Base-by-base conservation (phyloP, 2,888 invertebrate genomes). In the Scaptodrosophila latifasciaeformis region DNA sequence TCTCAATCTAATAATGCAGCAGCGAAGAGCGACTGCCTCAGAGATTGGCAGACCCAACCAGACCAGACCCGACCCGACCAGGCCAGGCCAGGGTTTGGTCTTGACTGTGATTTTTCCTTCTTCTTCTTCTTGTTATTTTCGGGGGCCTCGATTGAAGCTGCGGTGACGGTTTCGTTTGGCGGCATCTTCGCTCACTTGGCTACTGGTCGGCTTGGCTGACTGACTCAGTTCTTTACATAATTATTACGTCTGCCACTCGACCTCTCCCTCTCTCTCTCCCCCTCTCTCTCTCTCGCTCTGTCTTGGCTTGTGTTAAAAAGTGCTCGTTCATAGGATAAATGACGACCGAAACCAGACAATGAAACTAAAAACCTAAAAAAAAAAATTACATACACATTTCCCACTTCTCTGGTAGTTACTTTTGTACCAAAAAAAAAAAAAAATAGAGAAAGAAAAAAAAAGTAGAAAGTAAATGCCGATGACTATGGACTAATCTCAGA, bases 391-490 rank as follows among this genome's bases (percentile, higher is more conserved):
- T 24, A 24, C 15, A 15, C 37, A 13, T 5, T 17, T 17, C 37
- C 15, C 37, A 13, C 13, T 6, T 10, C 15, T 17, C 37, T 37
- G 37, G 30, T 30, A 12, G 5, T n/a, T n/a, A n/a, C n/a, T n/a
- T n/a, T n/a, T n/a, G n/a, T n/a, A n/a, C n/a, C n/a, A n/a, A n/a
- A n/a, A n/a, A n/a, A n/a, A n/a, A n/a, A 37, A 19, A 3, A 3
- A 24, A 7, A 24, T 3, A 24, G 24, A 7, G 24, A 24, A 24
- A 24, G 24, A 24, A 7, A 24, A 24, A 24, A 65, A 70, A 65
- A 63, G 65, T 74, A 72, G 74, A 76, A 71, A 74, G 69, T 75
- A 65, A 74, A 74, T 75, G 74, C 67, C 69, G 74, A 76, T 76
- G 75, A 76, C 74, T 74, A 56, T 72, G 70, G 62, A 72, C 65